Percentiles rank a stretch among this genome's conserved stretches.
Conservation (phyloP, 2,888 invertebrate genomes). For the Phytoseiulus persimilis region DNA sequence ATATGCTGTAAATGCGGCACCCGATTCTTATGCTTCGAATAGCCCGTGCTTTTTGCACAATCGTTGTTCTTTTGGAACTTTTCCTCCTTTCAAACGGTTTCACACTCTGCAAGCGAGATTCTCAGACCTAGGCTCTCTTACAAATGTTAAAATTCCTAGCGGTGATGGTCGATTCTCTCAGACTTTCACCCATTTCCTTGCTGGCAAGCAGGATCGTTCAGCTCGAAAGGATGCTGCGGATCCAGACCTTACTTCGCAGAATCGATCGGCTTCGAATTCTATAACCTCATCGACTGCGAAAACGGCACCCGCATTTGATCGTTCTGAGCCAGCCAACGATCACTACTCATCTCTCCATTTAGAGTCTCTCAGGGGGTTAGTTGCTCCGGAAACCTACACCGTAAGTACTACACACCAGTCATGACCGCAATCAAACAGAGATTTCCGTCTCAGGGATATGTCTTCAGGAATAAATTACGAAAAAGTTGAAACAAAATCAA, state of each 20-base stretch:
- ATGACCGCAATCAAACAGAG: background rate
- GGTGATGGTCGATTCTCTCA: background rate
- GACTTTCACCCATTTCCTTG: background rate
- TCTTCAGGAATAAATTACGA: background rate
- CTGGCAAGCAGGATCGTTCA: background rate
- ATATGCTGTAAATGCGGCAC: background rate
- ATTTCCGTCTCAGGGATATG: background rate
- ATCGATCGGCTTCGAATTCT: too few species aligned
- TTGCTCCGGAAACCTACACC: background rate
- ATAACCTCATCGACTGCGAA: background rate
- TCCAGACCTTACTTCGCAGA: background rate
- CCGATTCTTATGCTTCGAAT: background rate
- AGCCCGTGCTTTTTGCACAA: background rate
- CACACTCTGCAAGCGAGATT: background rate
- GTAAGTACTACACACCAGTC: background rate
- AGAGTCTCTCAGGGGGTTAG: background rate
- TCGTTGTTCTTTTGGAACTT: background rate
- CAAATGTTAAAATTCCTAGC: background rate
- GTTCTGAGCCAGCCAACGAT: background rate
- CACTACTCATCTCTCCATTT: background rate
- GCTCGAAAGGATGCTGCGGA: background rate
- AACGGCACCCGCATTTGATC: background rate
- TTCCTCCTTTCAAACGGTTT: background rate
- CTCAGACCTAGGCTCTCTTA: background rate
- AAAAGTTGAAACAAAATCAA: background rate